Conservation (phyloP, 2,888 invertebrate species). For the Abrostola triplasia region DNA sequence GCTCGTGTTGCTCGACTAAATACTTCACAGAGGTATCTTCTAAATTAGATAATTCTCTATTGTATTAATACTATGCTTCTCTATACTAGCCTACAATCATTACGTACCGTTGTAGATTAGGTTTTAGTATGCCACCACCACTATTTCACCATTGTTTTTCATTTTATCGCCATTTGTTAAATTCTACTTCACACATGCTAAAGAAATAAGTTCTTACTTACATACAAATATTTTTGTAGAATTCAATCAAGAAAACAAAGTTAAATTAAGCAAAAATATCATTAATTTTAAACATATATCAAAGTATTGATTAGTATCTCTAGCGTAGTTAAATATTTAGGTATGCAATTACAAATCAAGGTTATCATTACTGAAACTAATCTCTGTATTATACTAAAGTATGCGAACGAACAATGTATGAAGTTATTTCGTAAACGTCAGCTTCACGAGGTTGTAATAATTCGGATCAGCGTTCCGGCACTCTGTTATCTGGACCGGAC, state of each 20-base stretch:
- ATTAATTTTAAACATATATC: no score
- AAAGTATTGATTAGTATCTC: no score
- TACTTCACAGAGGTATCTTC: constrained; percentile 29
- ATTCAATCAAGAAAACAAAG: no score
- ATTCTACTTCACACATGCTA: no score
- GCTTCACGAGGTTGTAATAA: constrained; percentile 65
- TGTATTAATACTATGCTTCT: constrained; percentile 19
- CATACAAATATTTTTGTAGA: no score
- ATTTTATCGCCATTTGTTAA: no score
- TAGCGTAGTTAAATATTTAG: no score
- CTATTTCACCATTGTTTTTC: no score
- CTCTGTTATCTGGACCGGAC: constrained; percentile 84
- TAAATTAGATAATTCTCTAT: constrained; percentile 39
- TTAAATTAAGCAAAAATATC: no score
- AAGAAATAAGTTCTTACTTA: no score
- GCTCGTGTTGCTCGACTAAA: constrained; percentile 38
- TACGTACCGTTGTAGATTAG: no score
- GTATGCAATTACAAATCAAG: neutral
- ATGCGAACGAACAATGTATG: constrained; percentile 48
- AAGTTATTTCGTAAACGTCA: constrained; percentile 65
- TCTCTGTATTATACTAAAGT: constrained; percentile 19
- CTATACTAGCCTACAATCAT: neutral
- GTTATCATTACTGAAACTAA: neutral
- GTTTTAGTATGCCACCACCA: no score
- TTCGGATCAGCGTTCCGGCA: constrained; percentile 83